Percentiles rank a stretch among this genome's conserved stretches.
Conservation (phyloP, 2,113 vertebrate species). For the Proteles cristata region DNA sequence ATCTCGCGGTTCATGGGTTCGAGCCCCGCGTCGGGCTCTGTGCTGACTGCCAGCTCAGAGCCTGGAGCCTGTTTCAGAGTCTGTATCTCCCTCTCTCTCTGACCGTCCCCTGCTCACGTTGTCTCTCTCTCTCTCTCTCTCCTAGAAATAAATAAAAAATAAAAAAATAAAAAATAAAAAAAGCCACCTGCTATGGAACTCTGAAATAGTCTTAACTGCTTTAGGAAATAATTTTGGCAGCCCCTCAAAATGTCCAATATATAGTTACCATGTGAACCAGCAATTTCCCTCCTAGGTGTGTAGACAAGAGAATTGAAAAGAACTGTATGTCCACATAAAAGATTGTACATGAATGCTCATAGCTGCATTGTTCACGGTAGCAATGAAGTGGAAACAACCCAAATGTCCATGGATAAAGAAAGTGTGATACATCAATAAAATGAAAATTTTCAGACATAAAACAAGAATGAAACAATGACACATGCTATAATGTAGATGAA, state of each 20-base stretch:
- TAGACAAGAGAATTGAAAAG: neutral
- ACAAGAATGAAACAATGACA: neutral
- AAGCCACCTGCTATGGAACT: neutral
- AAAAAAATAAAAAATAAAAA: too few species aligned
- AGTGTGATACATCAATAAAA: neutral
- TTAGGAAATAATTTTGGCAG: neutral
- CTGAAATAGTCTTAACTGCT: neutral
- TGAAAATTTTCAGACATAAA: neutral
- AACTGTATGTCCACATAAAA: neutral
- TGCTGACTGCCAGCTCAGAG: too few species aligned
- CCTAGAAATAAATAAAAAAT: too few species aligned
- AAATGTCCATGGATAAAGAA: neutral
- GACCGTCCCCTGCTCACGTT: too few species aligned
- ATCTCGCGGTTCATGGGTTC: too few species aligned
- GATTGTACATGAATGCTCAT: neutral
- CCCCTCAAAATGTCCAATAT: neutral
- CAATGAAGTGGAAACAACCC: neutral
- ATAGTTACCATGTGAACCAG: neutral
- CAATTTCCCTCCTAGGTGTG: neutral
- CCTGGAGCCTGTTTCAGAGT: too few species aligned
- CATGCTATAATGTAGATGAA: neutral
- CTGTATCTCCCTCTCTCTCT: too few species aligned
- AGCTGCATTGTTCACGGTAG: neutral
- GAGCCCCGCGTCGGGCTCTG: too few species aligned
- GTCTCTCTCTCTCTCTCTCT: too few species aligned